These are phyloP conservation scores for Lepidurus arcticus DNA, from an alignment of 1,140 invertebrate species.

Conservation along the genomic window DNA sequence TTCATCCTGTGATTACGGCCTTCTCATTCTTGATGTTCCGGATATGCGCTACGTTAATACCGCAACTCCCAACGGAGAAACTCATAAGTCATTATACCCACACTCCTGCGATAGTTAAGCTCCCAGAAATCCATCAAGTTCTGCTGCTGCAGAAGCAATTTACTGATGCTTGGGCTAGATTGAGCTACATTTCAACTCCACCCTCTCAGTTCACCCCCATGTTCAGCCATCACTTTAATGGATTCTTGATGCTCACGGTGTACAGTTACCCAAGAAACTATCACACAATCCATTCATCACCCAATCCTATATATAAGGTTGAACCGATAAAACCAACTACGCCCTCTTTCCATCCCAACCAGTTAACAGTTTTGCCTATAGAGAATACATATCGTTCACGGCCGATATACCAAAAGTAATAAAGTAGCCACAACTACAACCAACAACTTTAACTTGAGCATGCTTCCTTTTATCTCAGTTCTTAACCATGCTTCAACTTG, in stretches of 20 bases:
- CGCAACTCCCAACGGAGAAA: not conserved
- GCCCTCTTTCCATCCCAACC: conserved; percentile 17
- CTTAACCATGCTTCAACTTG: too few species aligned
- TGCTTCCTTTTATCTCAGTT: too few species aligned
- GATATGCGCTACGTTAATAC: not conserved
- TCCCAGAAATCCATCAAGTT: not conserved
- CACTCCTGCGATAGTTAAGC: not conserved
- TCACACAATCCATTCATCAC: conserved; percentile 8
- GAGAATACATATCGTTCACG: not conserved
- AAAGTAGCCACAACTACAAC: too few species aligned
- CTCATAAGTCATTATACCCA: not conserved
- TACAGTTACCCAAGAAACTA: not conserved
- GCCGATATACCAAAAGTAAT: too few species aligned
- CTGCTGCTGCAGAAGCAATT: conserved; percentile 14
- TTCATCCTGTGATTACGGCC: conserved; percentile 9
- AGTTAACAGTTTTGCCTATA: not conserved
- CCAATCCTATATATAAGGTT: not conserved
- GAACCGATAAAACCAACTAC: not conserved
- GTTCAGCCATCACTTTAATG: conserved; percentile 6
- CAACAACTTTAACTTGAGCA: too few species aligned
- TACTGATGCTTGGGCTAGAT: not conserved
- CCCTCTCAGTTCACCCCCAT: conserved; percentile 1
- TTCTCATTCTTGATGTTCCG: not conserved
- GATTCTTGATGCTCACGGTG: not conserved
- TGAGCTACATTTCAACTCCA: not conserved